Evolutionary conservation across 2,888 invertebrate species (phyloP).

Genomic region (Diarsia dahlii): DNA sequence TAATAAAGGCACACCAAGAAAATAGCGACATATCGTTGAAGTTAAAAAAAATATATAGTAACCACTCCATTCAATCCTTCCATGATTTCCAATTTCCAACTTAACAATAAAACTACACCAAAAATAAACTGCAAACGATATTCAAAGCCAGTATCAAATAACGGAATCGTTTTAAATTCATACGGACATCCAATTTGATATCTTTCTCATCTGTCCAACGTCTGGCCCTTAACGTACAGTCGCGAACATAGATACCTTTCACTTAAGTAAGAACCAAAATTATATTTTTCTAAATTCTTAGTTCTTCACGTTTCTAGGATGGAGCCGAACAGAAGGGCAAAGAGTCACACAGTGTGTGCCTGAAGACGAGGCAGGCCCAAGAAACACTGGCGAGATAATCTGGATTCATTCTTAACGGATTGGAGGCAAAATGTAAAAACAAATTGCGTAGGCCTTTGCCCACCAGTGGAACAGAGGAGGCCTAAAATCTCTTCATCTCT

Average conservation of each 20-base stretch:
- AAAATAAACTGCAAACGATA: slow-evolving; percentile 37
- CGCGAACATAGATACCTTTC: background rate
- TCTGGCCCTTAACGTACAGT: slow-evolving; percentile 74
- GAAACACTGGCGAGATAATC: too few relatives aligned
- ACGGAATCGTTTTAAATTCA: slow-evolving; percentile 70
- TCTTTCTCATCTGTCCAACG: slow-evolving; percentile 67
- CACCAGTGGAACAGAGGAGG: too few relatives aligned
- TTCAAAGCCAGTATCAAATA: slow-evolving; percentile 62
- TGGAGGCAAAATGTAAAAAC: too few relatives aligned
- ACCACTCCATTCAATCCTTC: background rate
- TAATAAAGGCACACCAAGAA: background rate
- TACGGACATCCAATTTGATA: slow-evolving; percentile 75
- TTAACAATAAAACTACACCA: slow-evolving; percentile 15
- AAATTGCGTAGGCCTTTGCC: too few relatives aligned
- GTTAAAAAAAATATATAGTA: background rate
- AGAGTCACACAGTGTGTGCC: too few relatives aligned
- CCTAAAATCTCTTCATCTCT: too few relatives aligned
- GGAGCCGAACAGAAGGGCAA: too few relatives aligned
- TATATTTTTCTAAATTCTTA: too few relatives aligned
- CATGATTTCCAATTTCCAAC: background rate
- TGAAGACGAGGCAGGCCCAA: too few relatives aligned
- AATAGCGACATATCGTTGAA: background rate
- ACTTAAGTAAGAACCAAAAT: background rate
- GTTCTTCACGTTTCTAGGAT: too few relatives aligned
- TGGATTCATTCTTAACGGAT: too few relatives aligned